Base-by-base conservation (phyloP, 2,888 invertebrate genomes). In the Dorcus parallelipipedus region DNA sequence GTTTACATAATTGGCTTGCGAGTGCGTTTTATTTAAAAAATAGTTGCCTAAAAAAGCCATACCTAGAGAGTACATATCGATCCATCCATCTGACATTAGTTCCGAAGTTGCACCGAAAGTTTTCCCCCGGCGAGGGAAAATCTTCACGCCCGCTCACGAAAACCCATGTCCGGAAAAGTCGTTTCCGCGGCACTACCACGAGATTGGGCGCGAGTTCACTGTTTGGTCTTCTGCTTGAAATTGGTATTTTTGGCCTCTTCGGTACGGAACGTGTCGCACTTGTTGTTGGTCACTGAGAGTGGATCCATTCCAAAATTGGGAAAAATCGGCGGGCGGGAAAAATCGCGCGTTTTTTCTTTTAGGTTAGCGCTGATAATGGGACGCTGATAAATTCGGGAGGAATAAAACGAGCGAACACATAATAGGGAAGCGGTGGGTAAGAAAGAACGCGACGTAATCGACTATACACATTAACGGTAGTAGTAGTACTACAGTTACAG, bases 401-500 rank as follows among this genome's bases (percentile, higher is more conserved):
- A 54, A 52, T 38, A 47, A 52, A 56, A 56, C 56, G 48, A 51
- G 45, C 47, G 56, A 51, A 51, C 42, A 39, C 38, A 23, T 48
- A 49, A 33, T 38, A 56, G 49, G 41, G 42, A 50, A 45, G 49
- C 55, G 59, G 58, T 59, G 62, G 63, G 64, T 61, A 63, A 67
- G 59, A 53, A 61, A 65, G 64, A 56, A 57, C 61, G 65, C 65
- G 59, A 60, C 66, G 67, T 64, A 65, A 63, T 67, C 70, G 68
- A 71, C 74, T 72, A 72, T 67, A 65, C 72, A 67, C 71, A 68
- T 68, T 78, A 78, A 78, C 78, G 77, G 78, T 78, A 77, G 71
- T 73, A 73, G 77, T 77, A 75, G 78, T 78, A 78, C 78, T 78
- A 77, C 73, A 73, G 72, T 73, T 71, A 76, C 77, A 74, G 77